Evolutionary conservation across 1,140 invertebrate genomes (phyloP).

Genomic region (Medauroidea extradentata): DNA sequence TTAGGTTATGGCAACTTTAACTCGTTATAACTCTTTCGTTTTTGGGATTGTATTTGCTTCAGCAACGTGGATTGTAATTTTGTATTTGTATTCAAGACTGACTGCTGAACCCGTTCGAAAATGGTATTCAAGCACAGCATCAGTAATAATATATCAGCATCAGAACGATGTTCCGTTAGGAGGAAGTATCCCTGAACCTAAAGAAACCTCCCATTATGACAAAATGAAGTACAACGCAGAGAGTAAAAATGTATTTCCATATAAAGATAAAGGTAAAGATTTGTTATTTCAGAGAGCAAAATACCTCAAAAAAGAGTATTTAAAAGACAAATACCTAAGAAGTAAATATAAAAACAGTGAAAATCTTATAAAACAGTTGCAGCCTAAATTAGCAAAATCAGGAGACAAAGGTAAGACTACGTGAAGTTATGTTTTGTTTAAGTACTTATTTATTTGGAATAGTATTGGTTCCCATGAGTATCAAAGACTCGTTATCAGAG

Average conservation of each 20-base stretch:
- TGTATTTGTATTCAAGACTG: slow-evolving; percentile 8
- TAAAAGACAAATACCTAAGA: no score
- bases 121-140: no score
- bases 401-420: no score
- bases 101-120: not conserved
- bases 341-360: slow-evolving; percentile 7
- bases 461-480: no score
- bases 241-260: not conserved
- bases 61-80: slow-evolving; percentile 6
- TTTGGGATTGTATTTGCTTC: slow-evolving; percentile 10
- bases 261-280: not conserved
- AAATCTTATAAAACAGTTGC: not conserved
- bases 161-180: no score
- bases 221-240: not conserved
- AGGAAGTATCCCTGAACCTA: not conserved
- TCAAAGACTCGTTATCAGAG: no score
- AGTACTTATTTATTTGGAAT: no score
- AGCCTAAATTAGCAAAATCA: slow-evolving; percentile 3
- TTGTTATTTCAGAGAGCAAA: not conserved
- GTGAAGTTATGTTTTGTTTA: no score
- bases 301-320: not conserved
- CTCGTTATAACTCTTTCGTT: slow-evolving; percentile 8
- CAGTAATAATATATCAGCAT: no score
- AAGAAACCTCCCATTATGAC: not conserved
- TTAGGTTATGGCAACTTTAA: not conserved